Percentiles rank a stretch among this genome's conserved stretches.
Evolutionary conservation across 2,797 vertebrate genomes (phyloP).

Genomic region (Malacoraja senta): DNA sequence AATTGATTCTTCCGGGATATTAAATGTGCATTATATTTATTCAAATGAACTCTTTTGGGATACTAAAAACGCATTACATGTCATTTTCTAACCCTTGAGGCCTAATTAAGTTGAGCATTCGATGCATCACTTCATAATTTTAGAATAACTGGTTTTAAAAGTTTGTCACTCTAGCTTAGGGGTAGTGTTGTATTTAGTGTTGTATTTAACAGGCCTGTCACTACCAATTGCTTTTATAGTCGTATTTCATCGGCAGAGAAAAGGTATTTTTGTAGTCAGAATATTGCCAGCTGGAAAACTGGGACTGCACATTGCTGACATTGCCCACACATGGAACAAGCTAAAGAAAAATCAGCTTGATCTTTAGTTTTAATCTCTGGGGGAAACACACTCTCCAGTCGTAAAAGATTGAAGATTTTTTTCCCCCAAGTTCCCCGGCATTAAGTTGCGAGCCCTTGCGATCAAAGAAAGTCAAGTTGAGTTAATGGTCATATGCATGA

Average conservation of each 20-base stretch:
- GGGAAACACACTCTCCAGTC: neutral
- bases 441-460: too few relatives aligned
- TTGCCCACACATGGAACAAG: neutral
- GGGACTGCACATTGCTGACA: neutral
- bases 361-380: neutral
- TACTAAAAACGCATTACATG: conserved; percentile 50
- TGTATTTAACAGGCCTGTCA: conserved; percentile 27
- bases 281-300: neutral
- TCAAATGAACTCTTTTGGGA: conserved; percentile 60
- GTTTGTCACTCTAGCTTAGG: conserved; percentile 11
- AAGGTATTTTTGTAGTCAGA: neutral
- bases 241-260: neutral
- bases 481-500: too few relatives aligned
- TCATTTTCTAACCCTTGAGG: conserved; percentile 54
- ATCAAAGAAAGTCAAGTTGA: neutral
- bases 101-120: conserved; percentile 67
- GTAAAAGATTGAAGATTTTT: neutral
- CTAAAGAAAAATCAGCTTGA: neutral
- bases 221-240: neutral
- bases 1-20: conserved; percentile 58
- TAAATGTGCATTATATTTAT: conserved; percentile 49
- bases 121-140: conserved; percentile 39
- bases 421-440: neutral
- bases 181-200: neutral
- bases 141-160: conserved; percentile 33